Conservation (phyloP, 1,140 invertebrate species). For the Dreissena polymorpha region DNA sequence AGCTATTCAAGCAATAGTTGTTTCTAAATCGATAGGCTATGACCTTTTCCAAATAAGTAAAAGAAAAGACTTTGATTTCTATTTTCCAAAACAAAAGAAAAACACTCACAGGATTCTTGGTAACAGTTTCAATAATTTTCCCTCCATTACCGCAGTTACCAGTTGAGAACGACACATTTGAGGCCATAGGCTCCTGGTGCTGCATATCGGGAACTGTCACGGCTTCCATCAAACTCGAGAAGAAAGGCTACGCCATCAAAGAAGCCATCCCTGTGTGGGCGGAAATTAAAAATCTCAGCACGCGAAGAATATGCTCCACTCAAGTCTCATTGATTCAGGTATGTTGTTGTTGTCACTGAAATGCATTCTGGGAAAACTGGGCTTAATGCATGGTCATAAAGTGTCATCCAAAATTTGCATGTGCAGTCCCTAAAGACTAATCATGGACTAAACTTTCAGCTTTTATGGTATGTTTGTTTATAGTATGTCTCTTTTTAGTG, state of each 20-base stretch:
- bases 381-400: no score
- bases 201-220: slow-evolving; percentile 75
- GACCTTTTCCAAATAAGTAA: no score
- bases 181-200: slow-evolving; percentile 73
- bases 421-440: no score
- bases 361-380: no score
- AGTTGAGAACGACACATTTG: slow-evolving; percentile 76
- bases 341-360: not conserved
- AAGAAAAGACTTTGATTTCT: no score
- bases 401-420: no score
- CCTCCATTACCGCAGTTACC: slow-evolving; percentile 65
- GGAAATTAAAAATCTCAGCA: slow-evolving; percentile 75
- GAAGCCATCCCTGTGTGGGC: slow-evolving; percentile 75
- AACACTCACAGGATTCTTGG: not conserved
- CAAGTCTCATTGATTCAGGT: slow-evolving; percentile 77
- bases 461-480: no score
- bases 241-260: slow-evolving; percentile 73
- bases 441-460: no score
- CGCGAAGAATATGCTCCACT: slow-evolving; percentile 69
- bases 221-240: slow-evolving; percentile 69
- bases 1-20: no score
- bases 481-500: no score
- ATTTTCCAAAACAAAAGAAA: no score
- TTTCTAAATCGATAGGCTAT: no score
- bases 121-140: not conserved